Evolutionary conservation across 2,797 vertebrate genomes (phyloP).

Genomic region (Dipus sagitta): DNA sequence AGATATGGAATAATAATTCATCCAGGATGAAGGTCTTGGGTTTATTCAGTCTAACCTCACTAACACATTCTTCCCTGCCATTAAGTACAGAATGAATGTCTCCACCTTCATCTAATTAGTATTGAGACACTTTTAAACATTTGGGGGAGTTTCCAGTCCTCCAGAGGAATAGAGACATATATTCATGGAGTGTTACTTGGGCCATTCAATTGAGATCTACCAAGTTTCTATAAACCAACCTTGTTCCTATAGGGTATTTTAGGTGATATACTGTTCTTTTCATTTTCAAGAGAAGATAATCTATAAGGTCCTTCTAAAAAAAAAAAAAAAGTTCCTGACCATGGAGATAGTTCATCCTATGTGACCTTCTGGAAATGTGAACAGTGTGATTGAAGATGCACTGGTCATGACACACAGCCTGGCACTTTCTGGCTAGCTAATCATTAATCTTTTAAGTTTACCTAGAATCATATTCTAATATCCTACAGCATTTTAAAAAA

Average conservation of each 20-base stretch:
- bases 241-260: background rate
- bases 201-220: background rate
- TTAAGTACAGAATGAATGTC: background rate
- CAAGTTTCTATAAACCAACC: background rate
- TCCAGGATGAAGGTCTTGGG: background rate
- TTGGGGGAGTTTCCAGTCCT: background rate
- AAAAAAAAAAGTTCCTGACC: background rate
- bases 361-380: background rate
- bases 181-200: background rate
- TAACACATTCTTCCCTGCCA: background rate
- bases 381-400: background rate
- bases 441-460: background rate
- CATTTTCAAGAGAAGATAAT: background rate
- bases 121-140: background rate
- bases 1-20: background rate
- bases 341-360: background rate
- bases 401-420: background rate
- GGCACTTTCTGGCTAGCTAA: background rate
- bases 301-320: background rate
- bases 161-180: background rate
- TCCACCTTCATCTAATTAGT: background rate
- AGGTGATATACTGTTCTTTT: background rate
- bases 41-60: slow-evolving; percentile 16
- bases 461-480: background rate
- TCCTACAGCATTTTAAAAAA: background rate